Base-by-base conservation (phyloP, 2,113 vertebrate species). In the Falco punctatus region DNA sequence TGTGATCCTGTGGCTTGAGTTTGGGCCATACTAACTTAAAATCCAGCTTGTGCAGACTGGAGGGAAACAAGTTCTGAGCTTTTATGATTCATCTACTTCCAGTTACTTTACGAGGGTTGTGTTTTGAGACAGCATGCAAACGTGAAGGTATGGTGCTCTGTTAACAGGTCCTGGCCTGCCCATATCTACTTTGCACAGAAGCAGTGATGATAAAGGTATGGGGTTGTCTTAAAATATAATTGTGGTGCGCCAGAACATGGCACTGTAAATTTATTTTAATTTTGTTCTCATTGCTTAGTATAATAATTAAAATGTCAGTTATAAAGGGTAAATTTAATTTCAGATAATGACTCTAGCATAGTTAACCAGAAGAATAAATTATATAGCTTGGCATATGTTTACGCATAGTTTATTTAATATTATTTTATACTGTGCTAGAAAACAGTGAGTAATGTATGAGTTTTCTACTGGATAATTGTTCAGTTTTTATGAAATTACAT, bases 161-260 rank as follows among this genome's bases (percentile, higher is more conserved):
- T 97, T 79, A 81, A 96, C 97, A 99, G 99, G 99, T 95, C 99
- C 99, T 73, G 99, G 98, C 88, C 83, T 99, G 58, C 99, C 99
- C 5, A 32, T 96, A 3, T 99, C 98, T 95, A 98, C 97, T 44
- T 96, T 99, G 32, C 97, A 98, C 89, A 98, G 96, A 65, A 99
- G 98, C 95, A 90, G n/a, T 22, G 69, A 97, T 92, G 94, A 97
- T 92, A 8, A 77, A 98, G 99, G 99, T 99, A 98, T 30, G 90
- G 78, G 33, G 52, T 87, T 59, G 30, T 61, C 24, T 90, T 82
- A 57, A 70, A 54, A 28, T 59, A 32, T 28, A 30, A 38, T 74
- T 81, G 23, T 64, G 35, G 64, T 85, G 23, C 70, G 7, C 18
- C 67, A 95, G 40, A 81, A 86, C 67, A 81, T 13, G 65, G 17